Conservation (phyloP, 2,113 vertebrate species). For the Ahaetulla prasina region DNA sequence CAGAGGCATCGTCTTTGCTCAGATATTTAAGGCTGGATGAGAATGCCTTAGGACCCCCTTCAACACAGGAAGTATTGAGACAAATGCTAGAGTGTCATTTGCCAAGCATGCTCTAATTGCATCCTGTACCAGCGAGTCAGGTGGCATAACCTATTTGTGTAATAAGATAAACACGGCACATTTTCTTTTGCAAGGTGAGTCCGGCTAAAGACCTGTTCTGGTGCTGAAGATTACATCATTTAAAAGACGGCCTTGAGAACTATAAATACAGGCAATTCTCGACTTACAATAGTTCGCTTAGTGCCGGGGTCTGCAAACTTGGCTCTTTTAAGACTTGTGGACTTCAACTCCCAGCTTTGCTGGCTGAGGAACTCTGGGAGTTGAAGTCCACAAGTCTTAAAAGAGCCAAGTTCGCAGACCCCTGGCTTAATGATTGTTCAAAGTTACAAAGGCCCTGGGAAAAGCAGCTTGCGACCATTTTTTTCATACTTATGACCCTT, state of each 20-base stretch:
- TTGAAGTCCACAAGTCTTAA: no score
- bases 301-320: no score
- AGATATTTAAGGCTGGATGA: neutral
- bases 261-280: neutral
- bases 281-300: neutral
- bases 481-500: rapidly evolving
- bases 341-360: no score
- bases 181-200: neutral
- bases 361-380: no score
- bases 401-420: no score
- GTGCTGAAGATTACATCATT: neutral
- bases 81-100: neutral
- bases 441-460: neutral
- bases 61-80: neutral
- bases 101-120: neutral
- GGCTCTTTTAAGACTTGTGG: no score
- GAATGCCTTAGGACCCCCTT: neutral
- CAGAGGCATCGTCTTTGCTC: neutral
- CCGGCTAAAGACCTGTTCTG: no score
- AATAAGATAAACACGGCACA: neutral
- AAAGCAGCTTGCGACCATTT: neutral
- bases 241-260: neutral
- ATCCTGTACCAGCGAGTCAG: neutral
- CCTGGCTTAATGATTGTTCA: neutral
- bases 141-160: neutral